Evolutionary conservation across 1,140 invertebrate species (phyloP).

Genomic region (Drosophila leontia): DNA sequence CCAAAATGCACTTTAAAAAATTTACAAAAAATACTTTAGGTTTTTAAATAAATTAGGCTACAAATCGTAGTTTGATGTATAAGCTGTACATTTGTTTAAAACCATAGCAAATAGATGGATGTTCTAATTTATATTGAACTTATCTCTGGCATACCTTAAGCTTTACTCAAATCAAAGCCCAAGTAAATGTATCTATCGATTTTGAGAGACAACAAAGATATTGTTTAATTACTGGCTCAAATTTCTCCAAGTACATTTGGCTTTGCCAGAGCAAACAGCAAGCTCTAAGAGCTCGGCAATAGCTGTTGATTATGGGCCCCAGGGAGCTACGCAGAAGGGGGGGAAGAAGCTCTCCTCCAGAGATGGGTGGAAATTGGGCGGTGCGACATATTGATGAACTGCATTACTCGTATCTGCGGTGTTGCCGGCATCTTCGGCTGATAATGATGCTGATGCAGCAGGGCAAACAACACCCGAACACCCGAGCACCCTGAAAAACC

Average conservation of each 20-base stretch:
- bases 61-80: too few relatives aligned
- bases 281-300: slow-evolving; percentile 24
- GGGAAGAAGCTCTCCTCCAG: not conserved
- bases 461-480: slow-evolving; percentile 54
- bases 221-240: slow-evolving; percentile 17
- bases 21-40: not conserved
- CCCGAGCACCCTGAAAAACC: not conserved
- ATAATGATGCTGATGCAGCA: slow-evolving; percentile 66
- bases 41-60: too few relatives aligned
- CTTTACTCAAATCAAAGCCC: too few relatives aligned
- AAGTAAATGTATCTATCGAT: not conserved
- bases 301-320: slow-evolving; percentile 56
- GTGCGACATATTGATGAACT: slow-evolving; percentile 67
- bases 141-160: not conserved
- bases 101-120: too few relatives aligned
- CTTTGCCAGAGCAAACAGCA: slow-evolving; percentile 47
- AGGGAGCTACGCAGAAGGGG: slow-evolving; percentile 8
- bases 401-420: slow-evolving; percentile 60
- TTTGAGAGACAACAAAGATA: not conserved
- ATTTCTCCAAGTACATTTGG: slow-evolving; percentile 32
- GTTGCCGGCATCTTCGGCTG: slow-evolving; percentile 60
- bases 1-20: slow-evolving; percentile 22
- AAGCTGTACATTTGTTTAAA: too few relatives aligned
- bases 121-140: accelerated
- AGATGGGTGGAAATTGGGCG: slow-evolving; percentile 22